Percentiles rank a stretch among this genome's conserved stretches.
These are phyloP conservation scores for Conchocele bisecta DNA, from an alignment of 2,888 invertebrate genomes.

Conservation along the genomic window DNA sequence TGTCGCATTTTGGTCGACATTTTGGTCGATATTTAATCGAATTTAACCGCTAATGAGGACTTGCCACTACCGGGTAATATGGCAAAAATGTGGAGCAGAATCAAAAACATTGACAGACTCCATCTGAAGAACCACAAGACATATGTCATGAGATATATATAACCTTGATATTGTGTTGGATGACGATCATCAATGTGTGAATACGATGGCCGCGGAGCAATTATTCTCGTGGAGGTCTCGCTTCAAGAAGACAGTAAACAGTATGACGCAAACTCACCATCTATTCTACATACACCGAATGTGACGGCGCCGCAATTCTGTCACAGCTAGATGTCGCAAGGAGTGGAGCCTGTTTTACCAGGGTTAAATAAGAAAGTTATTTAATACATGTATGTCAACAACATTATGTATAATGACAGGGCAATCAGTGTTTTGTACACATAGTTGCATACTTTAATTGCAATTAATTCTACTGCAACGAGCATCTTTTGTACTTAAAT, in stretches of 20 bases:
- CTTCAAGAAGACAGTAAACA: conserved; percentile 6
- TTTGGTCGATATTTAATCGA: too few relatives aligned
- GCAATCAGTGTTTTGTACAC: too few relatives aligned
- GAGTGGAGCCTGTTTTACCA: neutral
- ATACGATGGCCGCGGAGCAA: conserved; percentile 13
- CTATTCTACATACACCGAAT: conserved; percentile 9
- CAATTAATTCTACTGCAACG: too few relatives aligned
- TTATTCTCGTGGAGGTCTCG: conserved; percentile 2
- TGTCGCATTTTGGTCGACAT: too few relatives aligned
- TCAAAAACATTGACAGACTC: conserved; percentile 7
- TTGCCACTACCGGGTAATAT: too few relatives aligned
- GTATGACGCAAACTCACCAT: conserved; percentile 15
- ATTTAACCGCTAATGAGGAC: too few relatives aligned
- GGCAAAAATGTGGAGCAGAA: neutral
- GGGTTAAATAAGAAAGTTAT: neutral
- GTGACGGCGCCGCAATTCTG: neutral
- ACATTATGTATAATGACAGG: too few relatives aligned
- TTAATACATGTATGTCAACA: too few relatives aligned
- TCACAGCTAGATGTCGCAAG: neutral
- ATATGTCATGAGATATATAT: neutral
- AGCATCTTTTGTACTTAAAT: too few relatives aligned
- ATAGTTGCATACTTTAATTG: too few relatives aligned
- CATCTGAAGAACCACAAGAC: conserved; percentile 8
- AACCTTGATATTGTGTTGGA: neutral
- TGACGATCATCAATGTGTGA: neutral